Evolutionary conservation across 2,113 vertebrate species (phyloP).

Genomic region (Copsychus sechellarum): DNA sequence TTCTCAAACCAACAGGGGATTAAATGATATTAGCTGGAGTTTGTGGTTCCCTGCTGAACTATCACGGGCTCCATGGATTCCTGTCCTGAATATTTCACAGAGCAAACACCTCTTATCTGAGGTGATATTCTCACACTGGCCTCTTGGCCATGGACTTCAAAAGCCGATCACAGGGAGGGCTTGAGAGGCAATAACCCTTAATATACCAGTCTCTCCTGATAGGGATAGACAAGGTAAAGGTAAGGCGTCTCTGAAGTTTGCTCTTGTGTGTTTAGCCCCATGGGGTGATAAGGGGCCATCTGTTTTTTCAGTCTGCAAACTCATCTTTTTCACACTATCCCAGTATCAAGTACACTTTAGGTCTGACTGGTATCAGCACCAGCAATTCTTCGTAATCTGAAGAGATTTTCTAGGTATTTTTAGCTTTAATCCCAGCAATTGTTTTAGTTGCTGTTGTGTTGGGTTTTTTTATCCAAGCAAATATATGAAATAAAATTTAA

Average conservation of each 20-base stretch:
- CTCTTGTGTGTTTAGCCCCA: conserved; percentile 78
- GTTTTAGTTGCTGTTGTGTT: not conserved
- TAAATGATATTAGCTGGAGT: conserved; percentile 70
- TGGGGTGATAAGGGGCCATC: conserved; percentile 81
- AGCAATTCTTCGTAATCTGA: conserved; percentile 14
- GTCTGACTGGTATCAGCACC: conserved; percentile 33
- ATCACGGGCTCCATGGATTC: conserved; percentile 51
- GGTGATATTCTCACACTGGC: conserved; percentile 71
- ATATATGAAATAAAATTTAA: not conserved
- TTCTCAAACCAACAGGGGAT: conserved; percentile 73
- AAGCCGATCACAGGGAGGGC: conserved; percentile 69
- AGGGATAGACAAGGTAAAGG: conserved; percentile 73
- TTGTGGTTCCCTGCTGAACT: conserved; percentile 71
- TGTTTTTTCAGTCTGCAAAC: conserved; percentile 70
- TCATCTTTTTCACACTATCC: conserved; percentile 70
- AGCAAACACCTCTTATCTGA: conserved; percentile 76
- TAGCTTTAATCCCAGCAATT: conserved; percentile 51
- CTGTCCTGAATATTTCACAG: conserved; percentile 65
- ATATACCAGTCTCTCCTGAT: conserved; percentile 64
- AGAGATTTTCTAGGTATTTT: conserved; percentile 42
- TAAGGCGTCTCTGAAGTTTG: conserved; percentile 74
- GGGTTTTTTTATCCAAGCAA: not conserved
- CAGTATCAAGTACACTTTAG: conserved; percentile 63
- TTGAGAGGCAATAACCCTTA: conserved; percentile 75
- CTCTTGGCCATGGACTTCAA: conserved; percentile 82